Evolutionary conservation across 2,113 vertebrate genomes (phyloP), one percentile per base, ranked within the genome.

Genomic region (Numida meleagris): DNA sequence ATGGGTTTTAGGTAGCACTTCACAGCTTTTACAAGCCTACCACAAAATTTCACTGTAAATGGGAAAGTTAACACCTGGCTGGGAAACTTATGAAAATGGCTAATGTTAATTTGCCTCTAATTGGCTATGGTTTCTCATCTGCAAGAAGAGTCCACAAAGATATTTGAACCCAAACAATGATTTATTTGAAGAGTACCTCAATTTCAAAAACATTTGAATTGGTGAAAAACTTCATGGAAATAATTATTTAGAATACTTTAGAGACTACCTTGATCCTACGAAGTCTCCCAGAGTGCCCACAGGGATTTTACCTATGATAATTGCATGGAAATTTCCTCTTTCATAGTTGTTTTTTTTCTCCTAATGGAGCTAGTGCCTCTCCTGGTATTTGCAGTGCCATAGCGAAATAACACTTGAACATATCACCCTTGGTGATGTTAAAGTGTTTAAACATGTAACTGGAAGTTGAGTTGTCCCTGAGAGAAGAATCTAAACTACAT

Each of bases 31-130:
- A 83, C 63, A 91, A 73, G 55, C 55, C 27, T 88, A 82, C 38
- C 50, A 62, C 66, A 46, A 89, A 68, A 91, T 88, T 94, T 95
- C 89, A 55, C 46, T 94, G 68, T 63, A 91, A 95, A 95, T 93
- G 58, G 95, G 90, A 72, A 87, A 94, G 63, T 90, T 93, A 80
- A 88, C 86, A 89, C 92, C 88, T 91, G 88, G n/a, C 50, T 70
- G 27, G 48, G 79, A 93, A 89, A 82, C 78, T 55, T 86, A 94
- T 94, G 94, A 78, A 88, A 95, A 86, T 73, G 88, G 79, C 71
- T 89, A 85, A 89, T 8, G 24, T 66, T 96, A 89, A 91, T 95
- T 93, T 94, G 79, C 78, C 88, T 93, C 83, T 72, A 65, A 82
- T 86, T 93, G 86, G 75, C 62, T 92, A 33, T 45, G 81, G 70